Evolutionary conservation across 2,888 invertebrate genomes (phyloP), one percentile per base, ranked within the genome.

Genomic region (Tenthredo scrophulariae): DNA sequence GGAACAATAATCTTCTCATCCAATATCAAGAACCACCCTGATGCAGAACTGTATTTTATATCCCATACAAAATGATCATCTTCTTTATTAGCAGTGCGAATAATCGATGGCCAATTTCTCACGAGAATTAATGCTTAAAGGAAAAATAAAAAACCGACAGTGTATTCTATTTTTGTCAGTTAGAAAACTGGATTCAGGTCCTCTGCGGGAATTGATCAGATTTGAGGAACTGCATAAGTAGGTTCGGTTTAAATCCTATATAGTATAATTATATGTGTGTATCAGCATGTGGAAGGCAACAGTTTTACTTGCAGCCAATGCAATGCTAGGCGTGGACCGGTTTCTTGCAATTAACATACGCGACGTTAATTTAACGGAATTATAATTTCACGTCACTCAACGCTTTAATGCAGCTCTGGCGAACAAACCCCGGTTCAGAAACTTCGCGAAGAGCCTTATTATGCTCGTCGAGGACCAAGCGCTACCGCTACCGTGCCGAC

Each of bases 321-420:
- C 10, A 43, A 67, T 62, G 46, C 86, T 89, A 87, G 84, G 86
- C 54, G 84, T 86, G 87, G 85, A 86, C 91, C 91, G 91, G 91
- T 91, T 91, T 85, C 89, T 89, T 88, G 90, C 91, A 91, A 91
- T 91, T 91, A 91, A 91, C 91, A 90, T 91, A 90, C 87, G 90
- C 90, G 90, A 91, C 89, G 90, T 92, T 92, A 91, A 91, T 92
- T 92, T 91, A 89, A 91, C 92, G 90, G 91, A 91, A 92, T 92
- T 90, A 90, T 91, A 91, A 91, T 91, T 92, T 89, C 89, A 91
- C 90, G 91, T 91, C 91, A 90, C 87, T 40, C 72, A 65, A 54
- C 84, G 74, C 43, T 82, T 84, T 67, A 37, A 50, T 43, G 72
- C 77, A 72, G 67, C 65, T 54, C 54, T 84, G 74, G 74, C 70